phyloP scores from a whole-genome alignment of 2,113 vertebrate species.

The Verasper variegatus region DNA sequence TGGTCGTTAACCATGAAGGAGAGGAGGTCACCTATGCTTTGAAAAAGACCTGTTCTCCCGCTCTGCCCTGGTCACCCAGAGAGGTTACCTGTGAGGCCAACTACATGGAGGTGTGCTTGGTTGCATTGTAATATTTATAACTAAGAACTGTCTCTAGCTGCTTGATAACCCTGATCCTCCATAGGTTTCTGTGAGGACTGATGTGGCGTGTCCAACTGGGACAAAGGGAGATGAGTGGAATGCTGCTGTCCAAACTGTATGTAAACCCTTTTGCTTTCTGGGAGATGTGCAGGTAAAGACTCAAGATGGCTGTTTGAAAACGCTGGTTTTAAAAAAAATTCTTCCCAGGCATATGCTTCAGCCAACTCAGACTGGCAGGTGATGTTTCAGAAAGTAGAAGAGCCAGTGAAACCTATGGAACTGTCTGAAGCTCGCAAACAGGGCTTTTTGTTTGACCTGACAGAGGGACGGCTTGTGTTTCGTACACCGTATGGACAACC shows the following conservation, averaged over 20 bases:
- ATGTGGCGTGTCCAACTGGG: conserved; percentile 31
- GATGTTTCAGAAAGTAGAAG: conserved; percentile 49
- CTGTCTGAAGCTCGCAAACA: conserved; percentile 46
- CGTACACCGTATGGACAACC: conserved; percentile 67
- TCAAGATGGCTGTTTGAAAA: not conserved
- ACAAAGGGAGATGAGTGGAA: conserved; percentile 29
- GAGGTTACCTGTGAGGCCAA: conserved; percentile 77
- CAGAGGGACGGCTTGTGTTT: conserved; percentile 62
- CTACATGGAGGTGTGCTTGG: conserved; percentile 76
- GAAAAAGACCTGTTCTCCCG: conserved; percentile 60
- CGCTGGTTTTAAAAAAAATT: not conserved
- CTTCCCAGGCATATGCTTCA: conserved; percentile 30
- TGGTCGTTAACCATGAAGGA: conserved; percentile 33
- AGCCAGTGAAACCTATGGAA: conserved; percentile 32
- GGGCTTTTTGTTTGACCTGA: conserved; percentile 60
- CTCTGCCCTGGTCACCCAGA: conserved; percentile 58
- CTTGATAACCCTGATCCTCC: not conserved
- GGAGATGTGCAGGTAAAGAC: not conserved
- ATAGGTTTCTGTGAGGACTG: conserved; percentile 69
- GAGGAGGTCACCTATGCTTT: conserved; percentile 31
- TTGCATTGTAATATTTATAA: not conserved
- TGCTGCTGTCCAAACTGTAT: conserved; percentile 43
- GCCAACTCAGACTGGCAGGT: conserved; percentile 66
- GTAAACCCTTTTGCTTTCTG: not conserved
- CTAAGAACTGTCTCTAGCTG: not conserved